Evolutionary conservation across 2,888 invertebrate genomes (phyloP), one percentile per base, ranked within the genome.

Genomic region (Lydus trimaculatus): DNA sequence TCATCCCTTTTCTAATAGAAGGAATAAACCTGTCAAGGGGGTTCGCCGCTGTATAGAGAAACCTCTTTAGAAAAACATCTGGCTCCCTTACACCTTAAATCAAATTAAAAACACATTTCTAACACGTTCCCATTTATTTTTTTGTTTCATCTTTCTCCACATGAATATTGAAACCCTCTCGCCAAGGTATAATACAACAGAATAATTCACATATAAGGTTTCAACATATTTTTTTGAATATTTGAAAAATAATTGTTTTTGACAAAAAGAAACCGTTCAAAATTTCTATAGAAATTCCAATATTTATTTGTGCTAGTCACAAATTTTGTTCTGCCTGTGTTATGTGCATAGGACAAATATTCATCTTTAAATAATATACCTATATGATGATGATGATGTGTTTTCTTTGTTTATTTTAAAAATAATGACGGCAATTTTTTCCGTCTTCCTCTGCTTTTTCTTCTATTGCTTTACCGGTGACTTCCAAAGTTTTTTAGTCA

Each of bases 81-180:
- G 56, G 56, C 13, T 56, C 28, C 56, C 28, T 56, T 56, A 56
- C 56, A 56, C 56, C 56, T 56, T 56, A 56, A 56, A 56, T 56
- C 56, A 56, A 56, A 56, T 56, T 56, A 56, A 56, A 56, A 56
- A 56, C 56, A 28, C 56, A 56, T 56, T 56, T 56, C 56, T 56
- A 56, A 56, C 56, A 56, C 56, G 56, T 56, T 56, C 56, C 28
- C 56, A 52, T 52, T 52, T 20, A 25, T 48, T 48, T 23, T 25
- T 25, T 9, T 56, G 25, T 56, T 28, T 56, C 11, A 1, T 56
- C 25, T 56, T 28, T 56, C 28, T 56, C 13, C 56, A 52, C 52
- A 23, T 52, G 52, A 52, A 52, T 52, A 52, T 52, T 56, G 56
- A 56, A 56, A 28, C 28, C 48, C 11, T 48, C 52, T 43, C 43